These are phyloP conservation scores for Copidosoma aretas DNA, from an alignment of 2,888 invertebrate genomes.

Conservation along the genomic window DNA sequence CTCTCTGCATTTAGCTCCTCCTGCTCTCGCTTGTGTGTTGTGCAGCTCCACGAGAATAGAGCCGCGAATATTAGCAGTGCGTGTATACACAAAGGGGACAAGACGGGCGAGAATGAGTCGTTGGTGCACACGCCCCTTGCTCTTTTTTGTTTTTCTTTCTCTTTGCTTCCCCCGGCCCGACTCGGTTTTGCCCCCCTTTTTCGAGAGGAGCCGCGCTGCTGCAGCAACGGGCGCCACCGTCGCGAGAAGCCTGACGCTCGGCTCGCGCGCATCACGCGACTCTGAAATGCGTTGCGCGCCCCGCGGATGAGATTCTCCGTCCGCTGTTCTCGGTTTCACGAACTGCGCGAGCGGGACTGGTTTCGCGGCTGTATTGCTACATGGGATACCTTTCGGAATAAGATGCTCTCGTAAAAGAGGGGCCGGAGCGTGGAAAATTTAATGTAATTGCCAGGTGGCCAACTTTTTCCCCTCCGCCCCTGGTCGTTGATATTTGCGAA, in stretches of 20 bases:
- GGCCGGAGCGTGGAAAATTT: neutral
- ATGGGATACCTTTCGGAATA: no score
- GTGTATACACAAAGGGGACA: neutral
- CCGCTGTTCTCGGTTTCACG: no score
- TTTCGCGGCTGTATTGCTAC: no score
- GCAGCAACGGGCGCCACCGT: conserved; percentile 35
- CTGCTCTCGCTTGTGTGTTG: no score
- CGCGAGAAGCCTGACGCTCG: conserved; percentile 6
- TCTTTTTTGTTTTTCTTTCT: neutral
- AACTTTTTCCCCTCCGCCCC: neutral
- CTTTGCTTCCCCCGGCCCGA: neutral
- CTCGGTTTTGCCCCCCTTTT: neutral
- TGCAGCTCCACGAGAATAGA: neutral
- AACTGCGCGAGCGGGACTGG: no score
- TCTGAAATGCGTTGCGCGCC: no score
- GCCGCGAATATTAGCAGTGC: conserved; percentile 23
- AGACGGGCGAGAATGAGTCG: conserved; percentile 27
- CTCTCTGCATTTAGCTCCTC: no score
- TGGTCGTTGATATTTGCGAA: neutral
- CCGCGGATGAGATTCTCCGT: no score
- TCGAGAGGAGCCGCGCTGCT: conserved; percentile 6
- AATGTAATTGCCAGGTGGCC: neutral
- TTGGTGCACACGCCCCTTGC: neutral
- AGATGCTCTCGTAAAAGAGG: neutral
- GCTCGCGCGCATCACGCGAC: no score